Base-by-base conservation (phyloP, 2,113 vertebrate genomes). In the Zosterops lateralis region DNA sequence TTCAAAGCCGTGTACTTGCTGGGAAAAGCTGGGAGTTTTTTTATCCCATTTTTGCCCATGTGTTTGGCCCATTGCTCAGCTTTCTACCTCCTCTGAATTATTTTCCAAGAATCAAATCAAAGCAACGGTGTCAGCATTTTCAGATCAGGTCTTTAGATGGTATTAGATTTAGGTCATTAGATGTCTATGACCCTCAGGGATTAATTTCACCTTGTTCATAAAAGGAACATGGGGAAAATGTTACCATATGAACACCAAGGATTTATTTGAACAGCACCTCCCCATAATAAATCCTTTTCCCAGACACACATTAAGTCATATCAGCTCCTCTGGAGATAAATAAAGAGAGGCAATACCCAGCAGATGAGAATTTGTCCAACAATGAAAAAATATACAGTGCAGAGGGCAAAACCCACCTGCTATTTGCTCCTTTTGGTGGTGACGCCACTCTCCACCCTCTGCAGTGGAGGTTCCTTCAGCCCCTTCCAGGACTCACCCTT, bases 201-300 rank as follows among this genome's bases (percentile, higher is more conserved):
- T 67, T 71, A 18, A 20, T 91, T 66, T 81, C 4, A 34, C 60
- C 71, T 78, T 75, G 31, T 51, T 85, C 61, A 36, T 36, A 24
- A 66, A 78, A 67, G 44, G 17, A n/a, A 47, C 12, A 44, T 1
- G 3, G 34, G 26, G 38, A 42, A 91, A 80, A 42, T 0, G 0
- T 25, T 71, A 62, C 29, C 1, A 2, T 21, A 20, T 11, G 3
- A 83, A 67, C 38, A 40, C 7, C 21, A 29, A 26, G 51, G 81
- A 66, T 76, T 65, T 61, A 71, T 72, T 61, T 57, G 24, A 80
- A 21, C 40, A 47, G 20, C 73, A 65, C 10, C 44, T 50, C 62
- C 22, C 24, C 2, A 4, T 32, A 53, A 61, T 7, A 14, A 77
- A 81, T 45, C 11, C 29, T 19, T 77, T 58, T 58, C 32, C 54